Conservation (phyloP, 2,888 invertebrate genomes). For the Melipona bicolor region DNA sequence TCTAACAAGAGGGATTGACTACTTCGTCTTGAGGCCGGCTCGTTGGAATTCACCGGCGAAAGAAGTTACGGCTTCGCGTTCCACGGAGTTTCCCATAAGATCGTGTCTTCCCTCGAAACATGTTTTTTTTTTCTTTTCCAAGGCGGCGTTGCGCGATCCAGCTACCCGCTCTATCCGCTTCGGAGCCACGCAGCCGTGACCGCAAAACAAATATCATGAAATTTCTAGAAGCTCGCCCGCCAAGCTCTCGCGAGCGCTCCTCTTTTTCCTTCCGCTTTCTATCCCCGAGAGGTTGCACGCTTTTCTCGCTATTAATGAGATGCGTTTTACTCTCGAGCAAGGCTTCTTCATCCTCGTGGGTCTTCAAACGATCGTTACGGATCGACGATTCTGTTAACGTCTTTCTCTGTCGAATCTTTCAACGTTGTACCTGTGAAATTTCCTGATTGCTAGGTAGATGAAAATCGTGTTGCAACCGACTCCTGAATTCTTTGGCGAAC, state of each 20-base stretch:
- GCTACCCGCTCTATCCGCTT: slow-evolving; percentile 48
- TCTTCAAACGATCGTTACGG: not conserved
- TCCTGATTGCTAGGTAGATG: not conserved
- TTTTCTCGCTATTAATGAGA: slow-evolving; percentile 5
- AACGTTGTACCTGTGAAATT: not conserved
- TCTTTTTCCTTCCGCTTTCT: slow-evolving; percentile 46
- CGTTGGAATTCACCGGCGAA: slow-evolving; percentile 41
- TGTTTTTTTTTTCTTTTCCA: slow-evolving; percentile 42
- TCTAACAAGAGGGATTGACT: slow-evolving; percentile 52
- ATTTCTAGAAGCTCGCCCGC: slow-evolving; percentile 44
- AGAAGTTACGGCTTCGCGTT: slow-evolving; percentile 40
- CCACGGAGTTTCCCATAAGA: slow-evolving; percentile 61
- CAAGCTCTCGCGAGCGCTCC: slow-evolving; percentile 41
- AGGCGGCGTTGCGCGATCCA: slow-evolving; percentile 34
- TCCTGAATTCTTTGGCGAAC: not conserved
- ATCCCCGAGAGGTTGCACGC: slow-evolving; percentile 10
- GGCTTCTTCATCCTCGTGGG: not conserved
- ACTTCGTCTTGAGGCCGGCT: slow-evolving; percentile 22
- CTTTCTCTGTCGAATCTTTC: not conserved
- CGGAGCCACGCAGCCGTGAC: slow-evolving; percentile 58
- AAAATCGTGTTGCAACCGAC: not conserved
- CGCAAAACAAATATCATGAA: slow-evolving; percentile 71
- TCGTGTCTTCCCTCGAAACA: slow-evolving; percentile 59
- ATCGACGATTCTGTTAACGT: not conserved
- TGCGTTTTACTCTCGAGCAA: slow-evolving; percentile 1